Conservation (phyloP, 2,888 invertebrate species). For the Trichacis sp. region DNA sequence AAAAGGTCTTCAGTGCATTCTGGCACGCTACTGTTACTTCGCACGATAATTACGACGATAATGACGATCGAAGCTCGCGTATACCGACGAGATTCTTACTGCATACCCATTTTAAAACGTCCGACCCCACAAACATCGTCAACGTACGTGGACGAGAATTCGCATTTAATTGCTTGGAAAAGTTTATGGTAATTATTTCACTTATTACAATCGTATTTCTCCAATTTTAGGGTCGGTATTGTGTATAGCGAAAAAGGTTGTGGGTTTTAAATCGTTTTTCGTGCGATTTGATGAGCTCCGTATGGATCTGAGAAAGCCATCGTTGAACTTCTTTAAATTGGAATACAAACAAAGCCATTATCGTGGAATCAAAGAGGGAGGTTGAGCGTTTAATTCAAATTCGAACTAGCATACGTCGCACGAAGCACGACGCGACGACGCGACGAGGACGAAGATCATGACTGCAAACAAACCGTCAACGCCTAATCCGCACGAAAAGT, state of each 20-base stretch:
- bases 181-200: slow-evolving; percentile 4
- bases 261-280: slow-evolving; percentile 12
- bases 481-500: slow-evolving; percentile 57
- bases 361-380: slow-evolving; percentile 60
- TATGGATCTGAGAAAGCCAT: slow-evolving; percentile 43
- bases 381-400: slow-evolving; percentile 60
- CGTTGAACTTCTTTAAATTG: slow-evolving; percentile 61
- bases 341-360: slow-evolving; percentile 65
- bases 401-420: slow-evolving; percentile 47
- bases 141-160: slow-evolving; percentile 38
- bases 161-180: slow-evolving; percentile 36
- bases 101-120: slow-evolving; percentile 31
- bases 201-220: background rate
- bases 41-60: slow-evolving; percentile 67
- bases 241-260: slow-evolving; percentile 30
- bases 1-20: slow-evolving; percentile 65
- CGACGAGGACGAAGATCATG: slow-evolving; percentile 37
- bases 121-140: slow-evolving; percentile 32
- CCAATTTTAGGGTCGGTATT: background rate
- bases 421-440: slow-evolving; percentile 42
- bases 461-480: slow-evolving; percentile 56
- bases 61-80: slow-evolving; percentile 59
- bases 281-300: slow-evolving; percentile 6
- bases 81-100: slow-evolving; percentile 30
- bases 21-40: slow-evolving; percentile 64